Base-by-base conservation (phyloP, 1,140 invertebrate species). In the Megathymus violae region DNA sequence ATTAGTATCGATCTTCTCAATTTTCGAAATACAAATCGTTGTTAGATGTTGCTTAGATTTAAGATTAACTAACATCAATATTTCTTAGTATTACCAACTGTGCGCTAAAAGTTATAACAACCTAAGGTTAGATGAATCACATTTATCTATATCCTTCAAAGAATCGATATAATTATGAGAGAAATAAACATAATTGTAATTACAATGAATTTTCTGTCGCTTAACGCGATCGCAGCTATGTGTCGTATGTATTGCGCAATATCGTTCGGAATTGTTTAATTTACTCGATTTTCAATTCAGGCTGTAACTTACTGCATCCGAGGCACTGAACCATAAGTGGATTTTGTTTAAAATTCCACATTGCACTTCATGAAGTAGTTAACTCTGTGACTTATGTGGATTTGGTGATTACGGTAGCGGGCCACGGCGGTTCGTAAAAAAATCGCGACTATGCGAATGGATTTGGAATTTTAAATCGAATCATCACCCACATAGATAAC, bases 271-370 rank as follows among this genome's bases (percentile, higher is more conserved):
- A 59, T 59, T 17, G 25, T 2, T 67, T 58, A 63, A 63, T 74
- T 67, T 46, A 58, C 46, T 40, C 61, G 51, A 52, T 50, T 62
- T 41, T 62, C 50, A 62, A 60, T 69, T 69, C 59, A 41, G 47
- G 15, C 47, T 69, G 54, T 72, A 54, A 63, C 60, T 61, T 27
- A 60, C 48, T 19, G 51, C 63, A 67, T 58, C 54, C 64, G 54
- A 67, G 67, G 52, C 61, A 62, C 27, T 64, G 61, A 74, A 75
- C 64, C 64, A 56, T 67, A 72, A 67, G 62, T 75, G 69, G 72
- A 66, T 60, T 69, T 65, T 69, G 46, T 58, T 72, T 75, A 67
- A 67, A 61, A 75, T 75, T 72, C 67, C 64, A 61, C 27, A 47
- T 25, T 15, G 61, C 48, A 11, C 51, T 59, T 44, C 54, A 47